Conservation (phyloP, 2,888 invertebrate genomes). For the Lysandra bellargus region DNA sequence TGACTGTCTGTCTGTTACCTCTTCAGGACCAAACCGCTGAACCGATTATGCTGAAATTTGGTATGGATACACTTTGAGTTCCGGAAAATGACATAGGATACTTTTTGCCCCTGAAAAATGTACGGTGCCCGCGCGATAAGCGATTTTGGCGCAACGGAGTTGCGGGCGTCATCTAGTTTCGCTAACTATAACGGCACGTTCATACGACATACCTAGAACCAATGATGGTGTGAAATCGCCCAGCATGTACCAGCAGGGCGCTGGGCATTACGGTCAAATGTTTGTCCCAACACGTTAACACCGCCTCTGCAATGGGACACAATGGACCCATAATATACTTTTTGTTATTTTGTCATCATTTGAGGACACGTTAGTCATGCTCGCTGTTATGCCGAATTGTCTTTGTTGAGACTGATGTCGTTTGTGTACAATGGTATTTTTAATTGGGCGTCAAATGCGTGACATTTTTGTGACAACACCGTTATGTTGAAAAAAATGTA, state of each 20-base stretch:
- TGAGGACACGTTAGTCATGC: slow-evolving; percentile 21
- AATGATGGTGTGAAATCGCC: slow-evolving; percentile 12
- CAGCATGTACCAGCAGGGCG: slow-evolving; percentile 10
- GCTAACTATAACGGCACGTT: not conserved
- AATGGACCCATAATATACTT: slow-evolving; percentile 11
- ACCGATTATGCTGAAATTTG: too few relatives aligned
- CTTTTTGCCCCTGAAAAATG: too few relatives aligned
- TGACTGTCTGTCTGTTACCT: too few relatives aligned
- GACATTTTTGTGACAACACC: not conserved
- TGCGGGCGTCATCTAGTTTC: too few relatives aligned
- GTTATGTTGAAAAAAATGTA: not conserved
- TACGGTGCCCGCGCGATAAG: too few relatives aligned
- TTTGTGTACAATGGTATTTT: not conserved
- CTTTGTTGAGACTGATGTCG: slow-evolving; percentile 4
- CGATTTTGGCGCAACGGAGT: too few relatives aligned
- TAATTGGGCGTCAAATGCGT: slow-evolving; percentile 13
- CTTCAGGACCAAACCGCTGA: too few relatives aligned
- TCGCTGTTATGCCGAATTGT: not conserved
- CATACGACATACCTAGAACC: not conserved
- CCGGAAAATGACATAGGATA: too few relatives aligned
- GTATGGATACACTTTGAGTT: too few relatives aligned
- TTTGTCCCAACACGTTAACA: slow-evolving; percentile 2
- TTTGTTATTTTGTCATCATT: slow-evolving; percentile 27
- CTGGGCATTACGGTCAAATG: slow-evolving; percentile 17
- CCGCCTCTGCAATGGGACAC: slow-evolving; percentile 15